Evolutionary conservation across 1,140 invertebrate genomes (phyloP), one percentile per base, ranked within the genome.

Genomic region (Rhopalosiphum maidis): DNA sequence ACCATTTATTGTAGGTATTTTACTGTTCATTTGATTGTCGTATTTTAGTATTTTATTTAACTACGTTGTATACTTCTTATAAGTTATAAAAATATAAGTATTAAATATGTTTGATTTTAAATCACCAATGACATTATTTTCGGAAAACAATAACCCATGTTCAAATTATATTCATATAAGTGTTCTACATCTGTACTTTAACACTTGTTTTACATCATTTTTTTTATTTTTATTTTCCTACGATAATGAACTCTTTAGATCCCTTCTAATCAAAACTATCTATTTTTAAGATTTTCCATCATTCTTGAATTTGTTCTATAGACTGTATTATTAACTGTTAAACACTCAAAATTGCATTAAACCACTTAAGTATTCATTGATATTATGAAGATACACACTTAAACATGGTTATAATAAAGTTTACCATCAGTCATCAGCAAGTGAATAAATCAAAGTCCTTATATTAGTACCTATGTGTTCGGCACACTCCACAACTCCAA

Each of bases 341-440:
- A 77, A 77, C 60, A 77, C 60, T 77, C 60, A 77, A 77, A 77
- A 77, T n/a, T 77, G n/a, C 30, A 77, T 77, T 77, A 77, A 77
- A n/a, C 60, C 60, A 77, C 60, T 77, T 77, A 77, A n/a, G 60
- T 77, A 11, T 77, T 77, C 15, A 77, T n/a, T 77, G 60, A 77
- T 77, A 77, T 77, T 77, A 77, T 77, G 60, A 6, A n/a, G n/a
- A 18, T 35, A 77, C 60, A 77, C 60, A 77, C 60, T 77, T 77
- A 21, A 23, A 77, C 60, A n/a, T 35, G 60, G 60, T 77, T 77
- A 35, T 35, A 77, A 77, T 77, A 77, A n/a, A 77, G 30, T 77
- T 77, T 35, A n/a, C 30, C 60, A 77, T n/a, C 60, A n/a, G 60
- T 77, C 60, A 77, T 77, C 60, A 77, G n/a, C 60, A 77, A 77